Percentiles rank a stretch among this genome's conserved stretches.
Conservation (phyloP, 1,140 invertebrate genomes). For the Cherax quadricarinatus region DNA sequence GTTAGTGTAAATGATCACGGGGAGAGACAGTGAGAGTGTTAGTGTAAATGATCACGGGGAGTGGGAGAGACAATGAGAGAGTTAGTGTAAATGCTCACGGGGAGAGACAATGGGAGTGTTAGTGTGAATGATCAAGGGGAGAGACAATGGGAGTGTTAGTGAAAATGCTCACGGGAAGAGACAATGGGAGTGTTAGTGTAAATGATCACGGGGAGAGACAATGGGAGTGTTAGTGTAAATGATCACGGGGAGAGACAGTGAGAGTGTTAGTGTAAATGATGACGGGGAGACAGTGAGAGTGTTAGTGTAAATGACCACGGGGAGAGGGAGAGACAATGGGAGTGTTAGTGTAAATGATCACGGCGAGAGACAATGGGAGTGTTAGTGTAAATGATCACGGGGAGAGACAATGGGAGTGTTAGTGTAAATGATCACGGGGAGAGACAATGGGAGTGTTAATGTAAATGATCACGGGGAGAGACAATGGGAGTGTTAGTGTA, state of each 20-base stretch:
- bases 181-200: neutral
- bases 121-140: neutral
- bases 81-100: neutral
- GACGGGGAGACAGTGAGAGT: no score
- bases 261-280: neutral
- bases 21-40: no score
- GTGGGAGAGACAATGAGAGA: no score
- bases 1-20: neutral
- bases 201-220: neutral
- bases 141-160: neutral
- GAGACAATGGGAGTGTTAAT: no score
- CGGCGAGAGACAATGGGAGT: no score
- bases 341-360: neutral
- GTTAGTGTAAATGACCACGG: neutral
- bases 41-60: neutral
- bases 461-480: neutral
- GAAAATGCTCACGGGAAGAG: neutral
- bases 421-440: neutral
- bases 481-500: neutral
- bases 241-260: neutral
- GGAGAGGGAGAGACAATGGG: no score
- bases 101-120: no score
- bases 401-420: no score
- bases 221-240: neutral
- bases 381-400: neutral